A percentile compares a stretch with the other conserved stretches of the same genome.
These are phyloP conservation scores for Pomatorhinus ruficollis DNA, from an alignment of 2,113 vertebrate genomes.

Conservation along the genomic window DNA sequence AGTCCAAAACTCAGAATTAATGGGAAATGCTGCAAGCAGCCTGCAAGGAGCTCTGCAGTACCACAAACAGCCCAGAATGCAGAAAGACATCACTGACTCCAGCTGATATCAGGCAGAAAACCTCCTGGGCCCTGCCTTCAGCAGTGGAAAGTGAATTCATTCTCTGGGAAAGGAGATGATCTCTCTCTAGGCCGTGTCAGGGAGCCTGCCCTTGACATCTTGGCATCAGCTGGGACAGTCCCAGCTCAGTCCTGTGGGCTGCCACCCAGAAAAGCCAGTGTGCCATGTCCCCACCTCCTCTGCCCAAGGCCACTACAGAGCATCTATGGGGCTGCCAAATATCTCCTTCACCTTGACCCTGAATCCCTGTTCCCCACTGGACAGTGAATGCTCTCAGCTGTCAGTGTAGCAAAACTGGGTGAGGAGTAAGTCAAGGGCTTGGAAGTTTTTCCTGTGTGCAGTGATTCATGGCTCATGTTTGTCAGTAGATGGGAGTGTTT, in stretches of 20 bases:
- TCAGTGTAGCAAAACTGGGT: not conserved
- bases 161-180: not conserved
- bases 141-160: not conserved
- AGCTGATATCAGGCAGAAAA: not conserved
- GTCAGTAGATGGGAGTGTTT: conserved; percentile 49
- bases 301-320: not conserved
- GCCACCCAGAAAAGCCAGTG: not conserved
- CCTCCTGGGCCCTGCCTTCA: not conserved
- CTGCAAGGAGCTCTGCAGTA: not conserved
- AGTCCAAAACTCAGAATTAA: not conserved
- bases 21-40: not conserved
- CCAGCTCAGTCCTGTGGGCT: not conserved
- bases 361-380: not conserved
- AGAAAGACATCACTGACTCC: not conserved
- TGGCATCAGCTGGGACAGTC: not conserved
- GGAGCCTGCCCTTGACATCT: not conserved
- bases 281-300: not conserved
- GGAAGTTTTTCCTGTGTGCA: not conserved
- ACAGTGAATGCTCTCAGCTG: not conserved
- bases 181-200: not conserved
- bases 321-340: not conserved
- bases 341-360: not conserved
- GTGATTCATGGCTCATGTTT: conserved; percentile 37
- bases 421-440: conserved; percentile 35
- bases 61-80: not conserved